A percentile compares a stretch with the other conserved stretches of the same genome.
Evolutionary conservation across 64 coral and sea anemone genomes (phyloP).

Genomic region (Montipora sp.): DNA sequence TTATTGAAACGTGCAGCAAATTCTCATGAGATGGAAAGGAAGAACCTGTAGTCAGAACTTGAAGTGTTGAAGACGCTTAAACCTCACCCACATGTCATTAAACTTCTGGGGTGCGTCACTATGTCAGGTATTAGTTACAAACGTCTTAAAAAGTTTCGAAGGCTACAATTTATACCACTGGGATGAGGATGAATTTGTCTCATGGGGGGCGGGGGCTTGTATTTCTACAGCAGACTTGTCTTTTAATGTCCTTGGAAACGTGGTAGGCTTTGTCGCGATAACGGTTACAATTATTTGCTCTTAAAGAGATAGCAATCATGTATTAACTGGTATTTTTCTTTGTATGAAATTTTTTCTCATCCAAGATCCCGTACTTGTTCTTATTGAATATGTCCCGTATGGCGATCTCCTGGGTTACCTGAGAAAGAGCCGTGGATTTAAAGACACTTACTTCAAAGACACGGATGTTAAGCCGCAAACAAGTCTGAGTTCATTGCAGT

Average conservation of each 20-base stretch:
- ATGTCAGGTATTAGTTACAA: neutral
- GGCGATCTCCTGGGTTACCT: conserved; percentile 77
- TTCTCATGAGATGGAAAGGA: neutral
- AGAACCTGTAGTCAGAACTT: conserved; percentile 35
- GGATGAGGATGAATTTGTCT: too few relatives aligned
- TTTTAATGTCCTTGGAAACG: too few relatives aligned
- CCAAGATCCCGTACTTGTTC: conserved; percentile 48
- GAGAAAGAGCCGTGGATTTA: conserved; percentile 74
- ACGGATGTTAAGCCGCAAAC: conserved; percentile 68
- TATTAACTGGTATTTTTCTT: too few relatives aligned
- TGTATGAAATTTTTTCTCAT: neutral
- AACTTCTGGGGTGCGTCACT: conserved; percentile 37
- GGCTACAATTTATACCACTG: too few relatives aligned
- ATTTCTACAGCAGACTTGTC: too few relatives aligned
- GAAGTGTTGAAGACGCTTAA: conserved; percentile 33
- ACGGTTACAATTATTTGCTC: too few relatives aligned
- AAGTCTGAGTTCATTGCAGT: conserved; percentile 33
- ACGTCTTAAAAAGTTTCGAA: too few relatives aligned
- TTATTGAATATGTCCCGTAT: conserved; percentile 69
- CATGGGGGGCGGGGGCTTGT: too few relatives aligned
- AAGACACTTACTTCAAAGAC: conserved; percentile 67
- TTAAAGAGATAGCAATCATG: too few relatives aligned
- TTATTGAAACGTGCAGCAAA: neutral
- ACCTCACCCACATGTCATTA: conserved; percentile 34
- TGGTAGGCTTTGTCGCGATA: too few relatives aligned